Percentiles rank a stretch among this genome's conserved stretches.
Evolutionary conservation across 2,113 vertebrate genomes (phyloP).

Genomic region (Crotalus viridis): DNA sequence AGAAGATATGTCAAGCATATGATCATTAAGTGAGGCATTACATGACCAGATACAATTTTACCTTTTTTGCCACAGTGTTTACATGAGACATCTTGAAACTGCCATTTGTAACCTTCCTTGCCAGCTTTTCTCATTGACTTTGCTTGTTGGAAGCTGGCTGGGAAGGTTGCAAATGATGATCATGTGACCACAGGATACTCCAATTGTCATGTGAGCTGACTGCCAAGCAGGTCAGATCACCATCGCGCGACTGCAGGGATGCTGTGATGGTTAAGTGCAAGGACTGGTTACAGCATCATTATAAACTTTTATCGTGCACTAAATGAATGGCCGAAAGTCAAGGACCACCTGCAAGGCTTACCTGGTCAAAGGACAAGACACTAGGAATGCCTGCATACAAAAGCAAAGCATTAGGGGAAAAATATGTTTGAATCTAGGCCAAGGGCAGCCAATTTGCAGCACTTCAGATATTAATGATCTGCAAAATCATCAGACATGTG

Average conservation of each 20-base stretch:
- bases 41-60: neutral
- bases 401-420: neutral
- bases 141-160: neutral
- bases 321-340: neutral
- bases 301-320: neutral
- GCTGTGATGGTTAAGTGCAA: neutral
- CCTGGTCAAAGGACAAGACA: neutral
- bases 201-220: neutral
- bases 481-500: neutral
- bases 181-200: neutral
- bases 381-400: neutral
- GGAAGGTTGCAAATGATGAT: neutral
- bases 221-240: neutral
- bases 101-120: neutral
- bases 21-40: neutral
- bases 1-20: no score
- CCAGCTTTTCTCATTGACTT: neutral
- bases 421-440: neutral
- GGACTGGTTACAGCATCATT: neutral
- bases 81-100: neutral
- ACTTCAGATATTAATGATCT: neutral
- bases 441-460: neutral
- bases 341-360: neutral
- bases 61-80: neutral
- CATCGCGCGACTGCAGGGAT: neutral